Evolutionary conservation across 1,140 invertebrate species (phyloP), one percentile per base, ranked within the genome.

Genomic region (Saccostrea glomerata): DNA sequence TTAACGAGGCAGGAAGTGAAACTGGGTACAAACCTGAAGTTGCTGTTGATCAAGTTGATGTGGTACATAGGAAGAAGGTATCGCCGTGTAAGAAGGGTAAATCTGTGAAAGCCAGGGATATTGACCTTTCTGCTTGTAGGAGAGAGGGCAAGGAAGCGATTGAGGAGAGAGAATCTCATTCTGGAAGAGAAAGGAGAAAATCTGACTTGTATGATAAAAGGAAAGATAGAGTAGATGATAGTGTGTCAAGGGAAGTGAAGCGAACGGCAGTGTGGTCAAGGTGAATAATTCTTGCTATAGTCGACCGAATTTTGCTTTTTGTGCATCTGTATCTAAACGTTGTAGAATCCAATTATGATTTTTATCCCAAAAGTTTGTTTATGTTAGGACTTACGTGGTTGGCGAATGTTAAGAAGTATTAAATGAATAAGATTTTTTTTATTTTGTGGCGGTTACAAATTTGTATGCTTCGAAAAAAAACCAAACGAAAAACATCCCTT

Each of bases 171-270:
- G 70, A 25, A 36, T 77, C 70, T 11, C 70, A 77, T 77, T 36
- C 25, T 77, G 70, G 70, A 77, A 77, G 70, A 77, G 70, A 77
- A 25, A 77, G 70, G 30, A 77, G 70, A 77, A 77, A 77, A 25
- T 77, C 70, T 30, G 70, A 77, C 70, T 13, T 77, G 25, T 77
- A 77, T 17, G 70, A 77, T 15, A 77, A 77, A 25, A 77, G 70
- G 25, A 77, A 77, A 30, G 70, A 77, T 77, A 23, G 70, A 36
- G 25, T 77, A 30, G 70, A 77, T 77, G 70, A 77, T 17, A 77
- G 25, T 77, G 70, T 77, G 70, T 25, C 25, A 30, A 77, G 70
- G 25, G 70, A 77, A 13, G 36, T 30, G 7, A 77, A 77, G 23
- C n/a, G n/a, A n/a, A n/a, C n/a, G n/a, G n/a, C n/a, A n/a, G n/a